These are phyloP conservation scores for Drosophila paucipuncta DNA, from an alignment of 2,888 invertebrate genomes.

Conservation along the genomic window DNA sequence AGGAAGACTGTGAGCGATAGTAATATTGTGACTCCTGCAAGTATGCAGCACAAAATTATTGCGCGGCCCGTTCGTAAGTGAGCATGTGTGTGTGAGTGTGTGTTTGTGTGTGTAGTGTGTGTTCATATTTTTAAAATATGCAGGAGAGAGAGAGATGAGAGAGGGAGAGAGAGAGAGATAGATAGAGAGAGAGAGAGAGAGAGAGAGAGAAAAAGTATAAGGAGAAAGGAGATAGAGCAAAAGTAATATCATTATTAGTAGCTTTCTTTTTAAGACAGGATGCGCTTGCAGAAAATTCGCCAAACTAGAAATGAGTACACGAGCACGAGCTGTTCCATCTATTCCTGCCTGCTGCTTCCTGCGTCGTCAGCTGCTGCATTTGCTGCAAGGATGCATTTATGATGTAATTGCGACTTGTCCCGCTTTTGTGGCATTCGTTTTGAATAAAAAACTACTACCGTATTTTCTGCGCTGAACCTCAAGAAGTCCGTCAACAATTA, in stretches of 20 bases:
- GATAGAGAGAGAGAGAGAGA: not conserved
- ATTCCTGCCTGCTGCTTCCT: slow-evolving; percentile 39
- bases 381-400: slow-evolving; percentile 35
- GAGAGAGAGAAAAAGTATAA: slow-evolving; percentile 27
- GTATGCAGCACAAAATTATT: slow-evolving; percentile 53
- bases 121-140: not conserved
- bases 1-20: slow-evolving; percentile 99
- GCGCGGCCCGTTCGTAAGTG: not conserved
- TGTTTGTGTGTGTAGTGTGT: not conserved
- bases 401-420: slow-evolving; percentile 30
- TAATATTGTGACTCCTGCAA: slow-evolving; percentile 96
- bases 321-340: slow-evolving; percentile 27
- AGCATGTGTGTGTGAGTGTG: slow-evolving; percentile 2
- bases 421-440: slow-evolving; percentile 40
- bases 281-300: slow-evolving; percentile 25
- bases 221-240: slow-evolving; percentile 21
- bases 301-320: slow-evolving; percentile 32
- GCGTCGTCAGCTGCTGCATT: slow-evolving; percentile 29
- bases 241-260: slow-evolving; percentile 18
- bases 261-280: slow-evolving; percentile 2
- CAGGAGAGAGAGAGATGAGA: slow-evolving; percentile 9
- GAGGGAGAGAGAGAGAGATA: not conserved
- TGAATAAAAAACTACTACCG: slow-evolving; percentile 85
- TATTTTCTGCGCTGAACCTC: slow-evolving; percentile 85
- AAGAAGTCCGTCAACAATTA: slow-evolving; percentile 41